phyloP scores from a whole-genome alignment of 2,113 vertebrate genomes.

The Triplophysa siluroides region DNA sequence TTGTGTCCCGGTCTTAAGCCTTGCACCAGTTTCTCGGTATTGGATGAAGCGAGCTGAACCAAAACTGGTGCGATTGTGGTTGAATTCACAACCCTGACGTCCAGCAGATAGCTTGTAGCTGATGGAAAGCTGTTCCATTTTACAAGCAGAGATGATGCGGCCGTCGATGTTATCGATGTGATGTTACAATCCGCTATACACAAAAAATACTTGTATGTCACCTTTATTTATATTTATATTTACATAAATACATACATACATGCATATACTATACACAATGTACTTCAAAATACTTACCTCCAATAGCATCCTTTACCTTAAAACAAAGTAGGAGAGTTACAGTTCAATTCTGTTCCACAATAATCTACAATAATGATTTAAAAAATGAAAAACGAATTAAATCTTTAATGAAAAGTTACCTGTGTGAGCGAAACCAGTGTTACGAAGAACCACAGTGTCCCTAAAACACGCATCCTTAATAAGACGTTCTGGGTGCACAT shows the following conservation, averaged over 20 bases:
- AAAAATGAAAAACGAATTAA: neutral
- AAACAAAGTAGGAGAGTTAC: constrained; percentile 27
- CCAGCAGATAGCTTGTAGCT: constrained; percentile 61
- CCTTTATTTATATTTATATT: neutral
- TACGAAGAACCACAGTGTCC: constrained; percentile 55
- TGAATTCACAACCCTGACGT: constrained; percentile 61
- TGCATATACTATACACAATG: neutral
- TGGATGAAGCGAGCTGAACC: constrained; percentile 15
- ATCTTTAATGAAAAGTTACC: constrained; percentile 56
- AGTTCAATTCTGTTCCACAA: too few species aligned
- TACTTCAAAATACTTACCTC: constrained; percentile 61
- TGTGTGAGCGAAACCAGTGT: constrained; percentile 66
- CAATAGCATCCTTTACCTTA: constrained; percentile 63
- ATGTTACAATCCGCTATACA: constrained; percentile 64
- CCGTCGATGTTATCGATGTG: constrained; percentile 63
- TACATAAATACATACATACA: too few species aligned
- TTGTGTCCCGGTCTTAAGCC: constrained; percentile 64
- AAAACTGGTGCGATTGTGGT: constrained; percentile 59
- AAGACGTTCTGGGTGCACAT: constrained; percentile 25
- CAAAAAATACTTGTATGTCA: neutral
- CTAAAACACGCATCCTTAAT: constrained; percentile 59
- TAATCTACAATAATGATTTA: too few species aligned
- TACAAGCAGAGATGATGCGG: constrained; percentile 64
- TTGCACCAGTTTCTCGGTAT: constrained; percentile 57
- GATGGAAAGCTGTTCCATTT: constrained; percentile 55